Conservation (phyloP, 2,888 invertebrate genomes). For the Galeopsomyia nigrocyanea region DNA sequence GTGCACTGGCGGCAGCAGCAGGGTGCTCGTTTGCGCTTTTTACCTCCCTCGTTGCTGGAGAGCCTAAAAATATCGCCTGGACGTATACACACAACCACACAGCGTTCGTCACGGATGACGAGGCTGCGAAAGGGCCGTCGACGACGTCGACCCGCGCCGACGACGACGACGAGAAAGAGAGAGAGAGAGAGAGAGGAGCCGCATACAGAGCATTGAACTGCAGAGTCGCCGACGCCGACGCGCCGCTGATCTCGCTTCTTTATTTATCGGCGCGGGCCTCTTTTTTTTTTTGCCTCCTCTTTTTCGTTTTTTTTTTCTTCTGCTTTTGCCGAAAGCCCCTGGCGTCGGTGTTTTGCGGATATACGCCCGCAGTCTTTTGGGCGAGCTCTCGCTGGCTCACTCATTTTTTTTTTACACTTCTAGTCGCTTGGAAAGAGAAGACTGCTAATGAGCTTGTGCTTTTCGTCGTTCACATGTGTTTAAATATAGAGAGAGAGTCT, state of each 20-base stretch:
- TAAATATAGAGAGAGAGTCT: too few species aligned
- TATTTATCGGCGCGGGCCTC: slow-evolving; percentile 21
- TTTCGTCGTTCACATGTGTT: too few species aligned
- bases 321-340: slow-evolving; percentile 3
- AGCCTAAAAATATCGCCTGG: slow-evolving; percentile 34
- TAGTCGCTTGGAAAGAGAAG: not conserved
- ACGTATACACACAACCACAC: slow-evolving; percentile 9
- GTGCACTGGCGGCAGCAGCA: not conserved
- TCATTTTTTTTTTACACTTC: not conserved
- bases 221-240: not conserved
- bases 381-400: not conserved
- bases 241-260: slow-evolving; percentile 16
- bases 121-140: slow-evolving; percentile 34
- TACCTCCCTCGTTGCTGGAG: slow-evolving; percentile 10
- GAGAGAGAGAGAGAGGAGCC: too few species aligned
- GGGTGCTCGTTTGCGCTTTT: not conserved
- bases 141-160: not conserved
- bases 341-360: not conserved
- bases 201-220: slow-evolving; percentile 7
- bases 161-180: too few species aligned
- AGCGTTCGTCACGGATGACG: slow-evolving; percentile 36
- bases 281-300: not conserved
- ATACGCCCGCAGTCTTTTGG: not conserved
- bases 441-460: slow-evolving; percentile 23
- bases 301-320: not conserved